Base-by-base conservation (phyloP, 2,797 vertebrate genomes). In the Coccyzus lansbergi region DNA sequence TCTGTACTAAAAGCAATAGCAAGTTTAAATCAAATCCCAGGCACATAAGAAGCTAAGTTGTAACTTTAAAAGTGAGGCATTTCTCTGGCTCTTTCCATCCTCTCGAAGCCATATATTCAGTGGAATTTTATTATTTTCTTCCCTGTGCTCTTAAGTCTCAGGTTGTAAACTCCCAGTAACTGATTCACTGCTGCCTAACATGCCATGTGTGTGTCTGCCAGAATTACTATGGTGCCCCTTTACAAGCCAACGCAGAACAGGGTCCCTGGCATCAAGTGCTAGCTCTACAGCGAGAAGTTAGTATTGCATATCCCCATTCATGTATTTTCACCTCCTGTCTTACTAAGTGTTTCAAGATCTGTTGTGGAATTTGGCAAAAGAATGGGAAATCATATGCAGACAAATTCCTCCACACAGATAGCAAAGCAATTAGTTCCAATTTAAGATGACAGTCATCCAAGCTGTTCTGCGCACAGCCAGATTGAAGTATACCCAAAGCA, bases 401-500 rank as follows among this genome's bases (percentile, higher is more conserved):
- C 46, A 55, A 82, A 62, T 87, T 87, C 51, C 42, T 68, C 65
- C 72, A 59, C 60, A 44, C 53, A 65, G 82, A 91, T 46, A 95
- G 40, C 60, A 85, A 71, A 87, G 90, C 88, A 80, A 28, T 80
- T 93, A 74, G 0, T 16, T 77, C 68, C 75, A 64, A 29, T 89
- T 89, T 80, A 71, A 85, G 90, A 83, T 0, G 0, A 56, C 67
- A 84, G 60, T 48, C 65, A 83, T 95, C 69, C 93, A 93, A 79
- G 55, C 92, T 94, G 83, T 74, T 90, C 72, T 86, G 52, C 0
- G 0, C 2, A 1, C 34, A 94, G 79, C 86, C 93, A 91, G 89
- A 34, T 1, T 92, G 91, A 90, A 89, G 55, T 26, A 28, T 56
- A 46, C 86, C 88, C 86, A 92, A 86, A 75, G 68, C 72, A 71